Conservation (phyloP, 2,113 vertebrate genomes). For the Varanus salvator region DNA sequence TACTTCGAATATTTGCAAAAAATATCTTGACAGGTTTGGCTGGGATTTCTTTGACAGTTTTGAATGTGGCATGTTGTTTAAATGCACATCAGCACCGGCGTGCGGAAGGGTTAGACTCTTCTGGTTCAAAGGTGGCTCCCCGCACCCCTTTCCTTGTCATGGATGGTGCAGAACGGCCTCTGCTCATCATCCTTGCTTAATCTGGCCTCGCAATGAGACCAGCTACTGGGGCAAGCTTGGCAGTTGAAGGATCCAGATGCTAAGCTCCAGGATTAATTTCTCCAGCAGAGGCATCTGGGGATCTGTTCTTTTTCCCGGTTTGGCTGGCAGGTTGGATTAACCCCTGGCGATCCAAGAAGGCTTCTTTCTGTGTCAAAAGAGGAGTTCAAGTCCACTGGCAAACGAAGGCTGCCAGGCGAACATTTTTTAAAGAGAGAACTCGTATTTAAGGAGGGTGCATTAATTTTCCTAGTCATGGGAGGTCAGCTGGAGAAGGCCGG, state of each 20-base stretch:
- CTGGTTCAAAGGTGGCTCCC: conserved; percentile 22
- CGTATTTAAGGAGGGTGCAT: conserved; percentile 54
- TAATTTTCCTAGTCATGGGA: conserved; percentile 15
- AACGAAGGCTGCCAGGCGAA: conserved; percentile 42
- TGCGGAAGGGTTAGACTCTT: not conserved
- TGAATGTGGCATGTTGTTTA: conserved; percentile 34
- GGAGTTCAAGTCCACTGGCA: conserved; percentile 59
- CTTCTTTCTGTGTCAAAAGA: conserved; percentile 57
- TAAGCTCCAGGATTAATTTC: conserved; percentile 83
- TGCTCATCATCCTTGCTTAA: conserved; percentile 78
- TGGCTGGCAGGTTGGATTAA: conserved; percentile 72
- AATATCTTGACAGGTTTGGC: conserved; percentile 21
- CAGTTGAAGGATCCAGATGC: conserved; percentile 82
- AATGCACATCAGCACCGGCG: conserved; percentile 36
- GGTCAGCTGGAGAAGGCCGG: conserved; percentile 28
- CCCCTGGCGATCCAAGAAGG: conserved; percentile 53
- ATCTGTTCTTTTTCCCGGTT: conserved; percentile 60
- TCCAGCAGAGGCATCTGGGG: conserved; percentile 73
- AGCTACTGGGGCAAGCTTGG: conserved; percentile 74
- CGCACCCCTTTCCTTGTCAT: conserved; percentile 49
- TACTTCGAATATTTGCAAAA: conserved; percentile 41
- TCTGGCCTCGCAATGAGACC: conserved; percentile 71
- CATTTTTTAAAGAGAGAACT: conserved; percentile 61
- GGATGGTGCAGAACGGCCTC: conserved; percentile 63
- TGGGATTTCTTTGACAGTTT: conserved; percentile 43